phyloP scores from a whole-genome alignment of 2,113 vertebrate species.

The Crotalus horridus region DNA sequence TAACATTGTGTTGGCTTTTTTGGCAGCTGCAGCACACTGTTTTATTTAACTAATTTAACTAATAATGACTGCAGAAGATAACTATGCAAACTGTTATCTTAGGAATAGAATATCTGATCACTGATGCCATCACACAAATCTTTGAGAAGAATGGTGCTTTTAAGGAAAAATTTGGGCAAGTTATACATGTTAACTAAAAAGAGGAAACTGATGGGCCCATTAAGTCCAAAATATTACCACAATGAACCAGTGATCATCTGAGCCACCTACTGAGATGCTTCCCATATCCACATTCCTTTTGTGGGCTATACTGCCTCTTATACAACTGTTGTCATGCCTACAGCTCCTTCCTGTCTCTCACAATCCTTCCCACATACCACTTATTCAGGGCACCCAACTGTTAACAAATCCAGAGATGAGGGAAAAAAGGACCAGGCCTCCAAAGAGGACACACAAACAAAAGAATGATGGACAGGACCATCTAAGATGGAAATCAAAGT shows the following conservation, averaged over 20 bases:
- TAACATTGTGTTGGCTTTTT: no score
- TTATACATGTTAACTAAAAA: not conserved
- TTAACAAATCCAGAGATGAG: not conserved
- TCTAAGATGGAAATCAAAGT: not conserved
- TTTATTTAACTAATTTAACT: not conserved
- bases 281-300: not conserved
- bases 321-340: not conserved
- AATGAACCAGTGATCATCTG: not conserved
- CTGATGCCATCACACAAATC: not conserved
- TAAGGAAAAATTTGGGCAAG: not conserved
- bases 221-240: not conserved
- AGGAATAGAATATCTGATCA: not conserved
- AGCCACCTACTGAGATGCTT: not conserved
- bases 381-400: not conserved
- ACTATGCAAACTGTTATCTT: not conserved
- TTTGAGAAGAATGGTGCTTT: not conserved
- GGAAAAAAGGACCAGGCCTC: not conserved
- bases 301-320: not conserved
- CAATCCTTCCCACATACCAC: not conserved
- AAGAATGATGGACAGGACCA: not conserved
- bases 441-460: not conserved
- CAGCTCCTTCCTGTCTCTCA: not conserved
- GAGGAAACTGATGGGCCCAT: not conserved
- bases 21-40: not conserved
- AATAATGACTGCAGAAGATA: not conserved